A percentile compares a stretch with the other conserved stretches of the same genome.
Evolutionary conservation across 2,888 invertebrate genomes (phyloP).

Genomic region (Cryptocephalus primarius): DNA sequence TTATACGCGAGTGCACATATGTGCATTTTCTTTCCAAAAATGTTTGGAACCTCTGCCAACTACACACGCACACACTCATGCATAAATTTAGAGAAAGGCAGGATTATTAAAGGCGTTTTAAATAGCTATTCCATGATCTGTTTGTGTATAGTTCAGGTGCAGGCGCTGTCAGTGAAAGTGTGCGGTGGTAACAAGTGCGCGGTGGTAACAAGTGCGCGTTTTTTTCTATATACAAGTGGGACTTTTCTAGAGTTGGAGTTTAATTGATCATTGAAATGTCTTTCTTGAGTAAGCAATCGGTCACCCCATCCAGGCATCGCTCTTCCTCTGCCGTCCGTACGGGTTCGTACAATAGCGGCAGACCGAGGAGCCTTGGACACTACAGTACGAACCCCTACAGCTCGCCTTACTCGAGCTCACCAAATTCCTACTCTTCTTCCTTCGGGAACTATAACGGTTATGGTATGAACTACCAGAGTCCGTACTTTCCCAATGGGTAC

Average conservation of each 20-base stretch:
- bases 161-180: neutral
- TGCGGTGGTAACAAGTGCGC: no score
- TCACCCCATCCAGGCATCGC: neutral
- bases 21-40: neutral
- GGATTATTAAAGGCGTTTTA: slow-evolving; percentile 16
- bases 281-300: no score
- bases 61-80: slow-evolving; percentile 9
- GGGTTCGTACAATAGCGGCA: slow-evolving; percentile 19
- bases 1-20: no score
- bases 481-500: slow-evolving; percentile 40
- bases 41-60: slow-evolving; percentile 11
- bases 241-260: no score
- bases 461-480: slow-evolving; percentile 32
- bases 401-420: slow-evolving; percentile 21
- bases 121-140: slow-evolving; percentile 15
- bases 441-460: slow-evolving; percentile 9
- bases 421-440: slow-evolving; percentile 25
- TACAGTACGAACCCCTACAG: slow-evolving; percentile 19
- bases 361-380: slow-evolving; percentile 29
- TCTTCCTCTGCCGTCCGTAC: slow-evolving; percentile 7
- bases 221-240: no score
- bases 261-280: no score
- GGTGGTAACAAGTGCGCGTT: no score
- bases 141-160: slow-evolving; percentile 7
- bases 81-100: slow-evolving; percentile 9